phyloP scores from a whole-genome alignment of 2,113 vertebrate species.

The Illadopsis cleaveri region DNA sequence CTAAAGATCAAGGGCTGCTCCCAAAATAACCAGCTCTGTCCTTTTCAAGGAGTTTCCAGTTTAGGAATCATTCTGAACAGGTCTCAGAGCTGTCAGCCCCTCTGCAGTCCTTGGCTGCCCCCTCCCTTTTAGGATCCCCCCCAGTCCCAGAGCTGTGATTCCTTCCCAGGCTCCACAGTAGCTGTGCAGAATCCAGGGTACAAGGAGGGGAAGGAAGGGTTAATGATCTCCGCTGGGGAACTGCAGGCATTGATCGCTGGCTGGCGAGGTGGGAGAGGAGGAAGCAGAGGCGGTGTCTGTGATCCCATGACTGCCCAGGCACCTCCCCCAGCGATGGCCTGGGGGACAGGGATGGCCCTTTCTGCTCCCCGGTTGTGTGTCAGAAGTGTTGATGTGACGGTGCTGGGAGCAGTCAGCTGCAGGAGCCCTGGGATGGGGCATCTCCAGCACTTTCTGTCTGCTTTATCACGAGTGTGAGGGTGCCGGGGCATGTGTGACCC shows the following conservation, averaged over 20 bases:
- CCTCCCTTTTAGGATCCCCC: background rate
- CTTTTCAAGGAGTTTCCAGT: slow-evolving; percentile 11
- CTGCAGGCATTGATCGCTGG: background rate
- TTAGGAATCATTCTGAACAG: background rate
- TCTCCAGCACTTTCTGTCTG: background rate
- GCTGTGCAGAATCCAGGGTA: background rate
- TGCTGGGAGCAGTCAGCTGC: background rate
- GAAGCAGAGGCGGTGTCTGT: background rate
- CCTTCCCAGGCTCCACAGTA: background rate
- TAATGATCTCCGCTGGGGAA: accelerated
- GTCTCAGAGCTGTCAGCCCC: background rate
- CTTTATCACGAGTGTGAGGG: accelerated
- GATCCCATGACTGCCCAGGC: background rate
- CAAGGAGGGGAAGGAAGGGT: background rate
- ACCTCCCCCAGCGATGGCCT: background rate
- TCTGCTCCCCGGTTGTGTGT: background rate
- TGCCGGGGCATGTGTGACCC: background rate
- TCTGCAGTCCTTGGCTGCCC: background rate
- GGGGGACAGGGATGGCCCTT: background rate
- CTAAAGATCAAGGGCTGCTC: background rate
- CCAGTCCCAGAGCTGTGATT: background rate
- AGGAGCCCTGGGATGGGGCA: background rate
- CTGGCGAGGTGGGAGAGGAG: background rate
- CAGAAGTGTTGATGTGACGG: background rate
- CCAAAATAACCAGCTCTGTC: background rate